Base-by-base conservation (phyloP, 2,888 invertebrate species). In the Eumerus sabulonum region DNA sequence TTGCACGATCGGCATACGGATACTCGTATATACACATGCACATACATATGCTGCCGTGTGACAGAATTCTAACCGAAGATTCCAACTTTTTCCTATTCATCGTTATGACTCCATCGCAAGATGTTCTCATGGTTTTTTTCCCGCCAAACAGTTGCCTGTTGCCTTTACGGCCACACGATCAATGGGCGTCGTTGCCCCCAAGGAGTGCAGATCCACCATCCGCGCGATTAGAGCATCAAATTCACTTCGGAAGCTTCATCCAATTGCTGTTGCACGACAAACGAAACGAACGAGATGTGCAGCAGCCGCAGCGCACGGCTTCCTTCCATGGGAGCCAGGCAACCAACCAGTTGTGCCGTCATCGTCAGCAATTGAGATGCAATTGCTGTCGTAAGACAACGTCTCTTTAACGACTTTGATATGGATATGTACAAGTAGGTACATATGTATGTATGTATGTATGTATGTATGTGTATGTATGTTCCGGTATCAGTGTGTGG, bases 381-480 rank as follows among this genome's bases (percentile, higher is more conserved):
- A 74, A 70, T 79, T 74, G 74, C 64, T 74, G 79, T 79, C 79
- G 79, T 64, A 79, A 73, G 79, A 74, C 68, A n/a, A n/a, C n/a
- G n/a, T n/a, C n/a, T n/a, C n/a, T n/a, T n/a, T n/a, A n/a, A n/a
- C n/a, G n/a, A n/a, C n/a, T n/a, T n/a, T n/a, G n/a, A n/a, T n/a
- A n/a, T n/a, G n/a, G n/a, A n/a, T n/a, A n/a, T n/a, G n/a, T n/a
- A n/a, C 51, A 71, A 27, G 7, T 27, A 27, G 27, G n/a, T n/a
- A n/a, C n/a, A n/a, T 27, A 27, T 27, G 27, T 27, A 7, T 27
- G 62, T 35, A 64, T 74, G 77, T 63, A 67, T 73, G 73, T 64
- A 63, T 63, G n/a, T n/a, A n/a, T n/a, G n/a, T n/a, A n/a, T n/a
- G n/a, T n/a, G n/a, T n/a, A n/a, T n/a, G n/a, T n/a, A n/a, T n/a